Evolutionary conservation across 2,113 vertebrate genomes (phyloP), one percentile per base, ranked within the genome.

Genomic region (Poeciliopsis turrubarensis): DNA sequence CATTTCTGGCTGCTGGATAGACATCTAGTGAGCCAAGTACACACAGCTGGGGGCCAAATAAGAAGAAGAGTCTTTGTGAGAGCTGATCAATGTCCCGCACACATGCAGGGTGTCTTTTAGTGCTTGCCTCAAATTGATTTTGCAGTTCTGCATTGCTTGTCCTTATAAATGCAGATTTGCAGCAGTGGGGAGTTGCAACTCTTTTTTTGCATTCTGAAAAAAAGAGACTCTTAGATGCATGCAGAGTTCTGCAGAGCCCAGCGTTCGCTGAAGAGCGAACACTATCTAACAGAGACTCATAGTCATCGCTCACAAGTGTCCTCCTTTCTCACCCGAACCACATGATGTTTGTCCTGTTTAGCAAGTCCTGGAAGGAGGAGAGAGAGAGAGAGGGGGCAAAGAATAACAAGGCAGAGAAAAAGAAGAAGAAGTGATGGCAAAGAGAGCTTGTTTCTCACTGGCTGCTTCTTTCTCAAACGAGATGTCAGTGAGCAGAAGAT

Each of bases 11-110:
- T 89, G 90, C 83, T 86, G 68, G 65, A 91, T 83, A 80, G 77
- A 75, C 17, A 65, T 83, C 65, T 63, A 81, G 78, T 68, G 57
- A 74, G 86, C 88, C 88, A 90, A 87, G 80, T 85, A 83, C 65
- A 71, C 91, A 57, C 93, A 93, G 92, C 91, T 94, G 91, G 91
- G 88, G 92, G 82, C 89, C 86, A 79, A 93, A 91, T 88, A 93
- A 89, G 91, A 92, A 82, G 80, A 72, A 74, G 68, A 61, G 86
- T 88, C 88, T 88, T 89, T 90, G 87, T 88, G 67, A 80, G 54
- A 74, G 65, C 90, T 85, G 70, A 91, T 88, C 83, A 91, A 86
- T 83, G 89, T 84, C 47, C 32, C 26, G 41, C 39, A 39, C 34
- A 79, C 78, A 69, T 10, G 22, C 5, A 32, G 0, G 41, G 78